A percentile compares a stretch with the other conserved stretches of the same genome.
phyloP scores from a whole-genome alignment of 2,113 vertebrate genomes.

The Columbina picui region DNA sequence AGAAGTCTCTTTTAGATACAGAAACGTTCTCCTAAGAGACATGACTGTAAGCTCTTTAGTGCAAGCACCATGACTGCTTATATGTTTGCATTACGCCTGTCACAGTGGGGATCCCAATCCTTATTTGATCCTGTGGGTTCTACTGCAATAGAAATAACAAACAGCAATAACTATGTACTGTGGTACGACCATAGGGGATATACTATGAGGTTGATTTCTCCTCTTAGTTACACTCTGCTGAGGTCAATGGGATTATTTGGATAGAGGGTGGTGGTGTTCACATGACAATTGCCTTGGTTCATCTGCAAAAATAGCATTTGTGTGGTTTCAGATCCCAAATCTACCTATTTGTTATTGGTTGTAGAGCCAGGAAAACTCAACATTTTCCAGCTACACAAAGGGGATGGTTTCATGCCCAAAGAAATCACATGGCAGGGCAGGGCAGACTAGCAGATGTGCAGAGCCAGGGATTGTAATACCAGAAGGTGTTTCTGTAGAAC shows the following conservation, averaged over 20 bases:
- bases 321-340: not conserved
- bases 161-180: not conserved
- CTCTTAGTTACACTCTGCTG: not conserved
- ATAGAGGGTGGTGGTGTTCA: not conserved
- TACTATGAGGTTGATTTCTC: fast-evolving
- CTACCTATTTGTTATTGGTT: not conserved
- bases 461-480: not conserved
- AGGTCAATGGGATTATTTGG: not conserved
- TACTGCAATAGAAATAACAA: conserved; percentile 26
- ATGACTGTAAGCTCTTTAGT: conserved; percentile 38
- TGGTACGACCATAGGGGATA: not conserved
- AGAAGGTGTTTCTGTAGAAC: not conserved
- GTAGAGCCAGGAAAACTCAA: not conserved
- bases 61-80: conserved; percentile 46
- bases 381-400: not conserved
- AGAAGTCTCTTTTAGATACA: not conserved
- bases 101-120: conserved; percentile 16
- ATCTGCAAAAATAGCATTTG: not conserved
- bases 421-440: fast-evolving
- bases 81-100: conserved; percentile 10
- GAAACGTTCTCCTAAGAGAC: conserved; percentile 39
- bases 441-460: fast-evolving
- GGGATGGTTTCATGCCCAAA: not conserved
- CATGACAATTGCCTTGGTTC: not conserved
- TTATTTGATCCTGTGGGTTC: conserved; percentile 50